phyloP scores from a whole-genome alignment of 2,113 vertebrate genomes.

The Bostrychus sinensis region DNA sequence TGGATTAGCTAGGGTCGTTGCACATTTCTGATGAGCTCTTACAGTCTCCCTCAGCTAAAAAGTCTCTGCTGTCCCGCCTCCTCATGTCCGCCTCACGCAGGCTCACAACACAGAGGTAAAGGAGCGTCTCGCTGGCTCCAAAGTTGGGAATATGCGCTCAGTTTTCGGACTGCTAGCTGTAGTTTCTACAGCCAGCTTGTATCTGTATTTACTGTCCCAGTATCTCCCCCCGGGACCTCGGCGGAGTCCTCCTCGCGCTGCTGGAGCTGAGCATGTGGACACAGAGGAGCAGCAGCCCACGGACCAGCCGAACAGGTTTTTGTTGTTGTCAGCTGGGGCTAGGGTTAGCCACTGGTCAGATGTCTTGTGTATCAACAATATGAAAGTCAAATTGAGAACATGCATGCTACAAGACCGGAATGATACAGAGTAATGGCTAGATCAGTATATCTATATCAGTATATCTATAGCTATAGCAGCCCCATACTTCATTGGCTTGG shows the following conservation, averaged over 20 bases:
- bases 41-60: neutral
- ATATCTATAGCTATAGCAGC: no score
- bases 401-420: no score
- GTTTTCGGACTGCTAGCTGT: slow-evolving; percentile 60
- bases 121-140: neutral
- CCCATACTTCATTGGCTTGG: no score
- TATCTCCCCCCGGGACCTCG: slow-evolving; percentile 65
- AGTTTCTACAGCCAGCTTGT: slow-evolving; percentile 60
- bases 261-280: slow-evolving; percentile 30
- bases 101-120: neutral
- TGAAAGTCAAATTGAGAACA: no score
- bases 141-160: slow-evolving; percentile 68
- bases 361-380: no score
- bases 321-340: neutral
- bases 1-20: neutral
- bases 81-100: slow-evolving; percentile 2
- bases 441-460: no score
- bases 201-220: slow-evolving; percentile 70
- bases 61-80: neutral
- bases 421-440: no score
- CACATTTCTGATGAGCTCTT: neutral
- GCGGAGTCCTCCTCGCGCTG: slow-evolving; percentile 6
- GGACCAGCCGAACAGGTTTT: slow-evolving; percentile 60
- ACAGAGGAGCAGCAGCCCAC: slow-evolving; percentile 15
- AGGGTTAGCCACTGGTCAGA: neutral